Base-by-base conservation (phyloP, 30 jellyfish, hydroid and myxozoan species). In the Pseudorhiza aurosa region DNA sequence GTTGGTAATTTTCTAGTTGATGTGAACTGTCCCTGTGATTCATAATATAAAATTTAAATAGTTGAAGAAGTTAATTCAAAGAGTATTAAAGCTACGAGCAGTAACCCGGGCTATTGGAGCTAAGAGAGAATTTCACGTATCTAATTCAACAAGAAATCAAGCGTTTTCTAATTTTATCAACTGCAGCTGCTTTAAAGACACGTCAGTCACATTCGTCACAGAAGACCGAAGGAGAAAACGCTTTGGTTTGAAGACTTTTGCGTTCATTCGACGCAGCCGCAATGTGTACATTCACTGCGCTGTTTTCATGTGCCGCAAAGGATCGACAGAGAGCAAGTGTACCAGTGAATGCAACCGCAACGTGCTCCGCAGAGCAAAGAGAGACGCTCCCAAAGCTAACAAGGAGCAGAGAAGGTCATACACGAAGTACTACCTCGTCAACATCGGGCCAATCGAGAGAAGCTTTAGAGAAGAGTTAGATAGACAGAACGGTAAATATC, bases 201-300 rank as follows among this genome's bases (percentile, higher is more conserved):
- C 14, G 24, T 64, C 91, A 12, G 68, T 65, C 75, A 64, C 49
- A 17, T 36, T 80, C 58, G 10, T 32, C 40, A 19, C 17, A 7
- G 68, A 58, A 1, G 67, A 53, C 50, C 53, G 45, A 50, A 37
- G 65, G 37, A 64, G 29, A 15, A 65, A 36, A 14, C 64, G 81
- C 2, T 80, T 80, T 53, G 37, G 77, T 55, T 18, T 80, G 24
- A 40, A 80, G 4, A 35, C 91, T 8, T 80, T 80, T 65, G 45
- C 83, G 28, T 80, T 63, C 83, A 36, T 58, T 29, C 18, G 18
- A 28, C 58, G 68, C 37, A 47, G 71, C 39, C 42, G 40, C 8
- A 40, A 58, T 21, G 84, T 80, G 25, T 80, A 18, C 69, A 31
- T 80, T 17, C 91, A 80, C 65, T 80, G 91, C 65, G 63, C 42